Base-by-base conservation (phyloP, 1,140 invertebrate species). In the Laodelphax striatellus region DNA sequence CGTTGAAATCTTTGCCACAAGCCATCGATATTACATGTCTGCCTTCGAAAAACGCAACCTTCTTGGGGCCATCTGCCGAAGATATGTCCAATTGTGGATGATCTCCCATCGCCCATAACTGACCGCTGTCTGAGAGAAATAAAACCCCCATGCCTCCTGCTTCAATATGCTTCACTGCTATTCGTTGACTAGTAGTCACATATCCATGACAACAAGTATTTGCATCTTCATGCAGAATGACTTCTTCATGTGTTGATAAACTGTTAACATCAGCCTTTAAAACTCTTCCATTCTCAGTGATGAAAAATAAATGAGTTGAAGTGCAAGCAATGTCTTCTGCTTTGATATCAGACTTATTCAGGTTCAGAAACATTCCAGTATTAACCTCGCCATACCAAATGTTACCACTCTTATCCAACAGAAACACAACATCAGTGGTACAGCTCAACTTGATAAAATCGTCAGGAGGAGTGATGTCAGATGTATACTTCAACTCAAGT, bases 41-140 rank as follows among this genome's bases (percentile, higher is more conserved):
- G 1, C 81, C 82, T 63, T 82, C 79, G 65, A 89, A 85, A 71
- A 84, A 85, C 57, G 75, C 76, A 11, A 90, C 78, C 73, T 78
- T 82, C 42, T 79, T 79, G 58, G 86, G 83, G 16, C 55, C 62
- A 66, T 73, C 76, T 58, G 64, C 64, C 59, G 73, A 74, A 52
- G 80, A 79, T 61, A 88, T 77, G 17, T 82, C 79, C 58, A 88
- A 79, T 68, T 88, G 82, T 9, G 80, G 79, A 71, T 88, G 86
- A 66, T 75, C 71, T 44, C 88, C 87, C 64, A 79, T 84, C 0
- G 81, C 83, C 86, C 86, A 89, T 10, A 90, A 71, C 61, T 88
- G 82, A 19, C 84, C 82, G 71, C 73, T 79, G 64, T 82, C 80
- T 34, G 82, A 83, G 21, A 85, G 77, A 71, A 82, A 86, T 8